Conservation (phyloP, 2,113 vertebrate species). For the Mixornis gularis region DNA sequence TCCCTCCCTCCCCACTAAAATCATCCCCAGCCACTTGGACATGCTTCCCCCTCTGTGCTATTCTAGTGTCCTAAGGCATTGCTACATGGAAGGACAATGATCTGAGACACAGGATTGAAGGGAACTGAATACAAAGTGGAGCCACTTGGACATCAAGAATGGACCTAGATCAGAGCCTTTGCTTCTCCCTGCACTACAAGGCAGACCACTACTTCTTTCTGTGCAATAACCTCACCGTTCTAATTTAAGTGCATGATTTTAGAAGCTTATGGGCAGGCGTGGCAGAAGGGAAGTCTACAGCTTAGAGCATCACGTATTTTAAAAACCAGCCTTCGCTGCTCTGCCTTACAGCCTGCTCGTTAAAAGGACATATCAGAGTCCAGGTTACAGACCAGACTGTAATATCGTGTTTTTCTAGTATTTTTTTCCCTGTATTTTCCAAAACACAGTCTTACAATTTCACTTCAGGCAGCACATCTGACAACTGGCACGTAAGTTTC, state of each 20-base stretch:
- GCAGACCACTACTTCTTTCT: background rate
- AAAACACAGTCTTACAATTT: background rate
- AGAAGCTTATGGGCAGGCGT: background rate
- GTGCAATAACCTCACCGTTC: background rate
- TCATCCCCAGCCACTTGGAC: too few relatives aligned
- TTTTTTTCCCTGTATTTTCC: background rate
- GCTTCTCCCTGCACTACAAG: too few relatives aligned
- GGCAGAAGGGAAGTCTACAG: background rate
- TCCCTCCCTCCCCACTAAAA: too few relatives aligned
- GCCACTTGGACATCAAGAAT: too few relatives aligned
- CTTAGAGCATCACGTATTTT: background rate
- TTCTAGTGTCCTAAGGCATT: too few relatives aligned
- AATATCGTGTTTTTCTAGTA: background rate
- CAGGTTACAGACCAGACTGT: constrained; percentile 78
- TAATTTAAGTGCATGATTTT: background rate
- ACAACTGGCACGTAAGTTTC: background rate
- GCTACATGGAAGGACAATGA: too few relatives aligned
- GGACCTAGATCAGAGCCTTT: too few relatives aligned
- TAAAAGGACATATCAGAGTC: constrained; percentile 70
- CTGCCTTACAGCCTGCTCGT: constrained; percentile 73
- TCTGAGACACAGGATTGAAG: too few relatives aligned
- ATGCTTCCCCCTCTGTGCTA: too few relatives aligned
- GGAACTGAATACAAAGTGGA: too few relatives aligned
- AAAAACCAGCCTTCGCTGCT: background rate
- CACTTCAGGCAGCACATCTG: background rate